Base-by-base conservation (phyloP, 2,113 vertebrate genomes). In the Apeltes quadracus region DNA sequence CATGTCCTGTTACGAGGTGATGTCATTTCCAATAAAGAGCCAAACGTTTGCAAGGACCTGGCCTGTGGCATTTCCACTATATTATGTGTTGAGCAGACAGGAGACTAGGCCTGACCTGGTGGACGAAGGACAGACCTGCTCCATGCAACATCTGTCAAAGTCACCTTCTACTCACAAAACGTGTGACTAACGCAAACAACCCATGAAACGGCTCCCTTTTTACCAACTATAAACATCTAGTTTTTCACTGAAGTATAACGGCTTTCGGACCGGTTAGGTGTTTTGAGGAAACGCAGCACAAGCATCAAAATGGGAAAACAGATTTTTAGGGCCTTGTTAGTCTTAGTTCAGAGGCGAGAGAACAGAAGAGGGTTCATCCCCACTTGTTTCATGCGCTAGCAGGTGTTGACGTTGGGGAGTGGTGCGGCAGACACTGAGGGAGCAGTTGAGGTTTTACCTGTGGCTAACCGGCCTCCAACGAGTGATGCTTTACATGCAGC, bases 401-500 rank as follows among this genome's bases (percentile, higher is more conserved):
- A 90, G 89, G 89, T 88, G 90, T 89, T 87, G 87, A 87, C 87
- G 86, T 50, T 9, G 48, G 81, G 70, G 81, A 87, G 85, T 55
- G 73, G 63, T 75, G 50, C 56, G 63, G 53, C 59, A 69, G 77
- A 15, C 51, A 68, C 71, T 61, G 23, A 32, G 81, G 73, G 80
- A 83, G 79, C 34, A 39, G 62, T 73, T 73, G 66, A 64, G 51
- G 27, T 74, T 76, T 82, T 84, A 83, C 65, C 83, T 80, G 48
- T 13, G n/a, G 83, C 51, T 72, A 59, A 75, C 56, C 29, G 61
- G 58, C 38, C 59, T 25, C 29, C 81, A 88, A 84, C 82, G 86
- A 88, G 75, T 87, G 87, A 88, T 73, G 62, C 66, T 86, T 82
- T 63, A 67, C 76, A 76, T 82, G 67, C 83, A 51, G 62, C 36